Base-by-base conservation (phyloP, 2,888 invertebrate species). In the Steromphala cineraria region DNA sequence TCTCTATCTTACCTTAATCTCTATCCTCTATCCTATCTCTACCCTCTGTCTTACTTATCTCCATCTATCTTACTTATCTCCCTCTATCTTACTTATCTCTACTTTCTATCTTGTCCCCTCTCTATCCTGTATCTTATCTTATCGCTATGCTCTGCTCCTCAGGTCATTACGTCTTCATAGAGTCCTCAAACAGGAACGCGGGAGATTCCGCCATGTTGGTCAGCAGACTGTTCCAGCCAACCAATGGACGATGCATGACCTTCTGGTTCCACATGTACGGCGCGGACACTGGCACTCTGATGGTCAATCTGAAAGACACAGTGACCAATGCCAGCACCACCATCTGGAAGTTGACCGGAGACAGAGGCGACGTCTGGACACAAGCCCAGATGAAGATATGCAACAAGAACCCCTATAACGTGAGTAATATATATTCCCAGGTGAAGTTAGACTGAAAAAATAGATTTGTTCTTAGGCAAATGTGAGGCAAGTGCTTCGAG, bases 161-260 rank as follows among this genome's bases (percentile, higher is more conserved):
- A 92, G 92, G 92, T 67, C 88, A 91, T 67, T 95, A 95, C 87
- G 94, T 95, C 0, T 95, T 93, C 90, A 95, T 95, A 80, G 95
- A 95, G 89, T 94, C 95, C 0, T 93, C 94, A 4, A 94, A 94
- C 5, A 95, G 94, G 84, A 95, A 95, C 0, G 94, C 95, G 0
- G 95, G 95, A 0, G 89, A 88, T 83, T 86, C 82, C 71, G 89
- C 89, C 0, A 81, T 83, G 28, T 81, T 90, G 17, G 75, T 81
- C 75, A 88, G 87, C 67, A 80, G 84, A 10, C 78, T 85, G 24
- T 88, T 88, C 76, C 80, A 80, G 13, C 84, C 89, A 2, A 88
- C 88, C 2, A 67, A 83, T 15, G 90, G 75, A 1, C 81, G 86
- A 67, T 92, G 92, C 71, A 67, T 91, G 5, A 89, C 85, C 62